Conservation (phyloP, 2,113 vertebrate genomes). For the Pipra filicauda region DNA sequence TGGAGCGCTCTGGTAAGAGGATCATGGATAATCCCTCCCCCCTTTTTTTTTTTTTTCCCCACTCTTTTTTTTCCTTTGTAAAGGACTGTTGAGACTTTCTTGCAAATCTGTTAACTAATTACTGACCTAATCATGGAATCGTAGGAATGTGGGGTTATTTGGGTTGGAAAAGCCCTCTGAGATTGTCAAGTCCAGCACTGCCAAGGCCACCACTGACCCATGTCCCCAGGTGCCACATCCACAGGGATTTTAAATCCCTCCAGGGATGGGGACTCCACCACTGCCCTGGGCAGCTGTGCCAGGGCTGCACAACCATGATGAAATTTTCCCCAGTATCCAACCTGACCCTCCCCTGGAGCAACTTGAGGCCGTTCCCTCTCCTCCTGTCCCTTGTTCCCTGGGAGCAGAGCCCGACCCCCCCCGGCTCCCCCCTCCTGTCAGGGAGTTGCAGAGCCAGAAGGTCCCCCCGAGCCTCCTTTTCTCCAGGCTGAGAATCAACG, state of each 20-base stretch:
- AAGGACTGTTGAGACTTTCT: neutral
- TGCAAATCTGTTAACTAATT: neutral
- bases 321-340: neutral
- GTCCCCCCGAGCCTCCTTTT: neutral
- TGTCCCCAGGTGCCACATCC: neutral
- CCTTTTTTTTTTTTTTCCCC: fast-evolving
- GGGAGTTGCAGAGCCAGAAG: neutral
- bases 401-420: neutral
- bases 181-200: neutral
- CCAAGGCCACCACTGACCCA: fast-evolving
- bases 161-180: neutral
- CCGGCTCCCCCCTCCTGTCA: neutral
- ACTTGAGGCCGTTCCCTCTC: neutral
- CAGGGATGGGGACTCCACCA: neutral
- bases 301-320: fast-evolving
- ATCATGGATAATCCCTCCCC: neutral
- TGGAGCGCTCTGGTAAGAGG: constrained; percentile 84
- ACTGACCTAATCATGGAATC: neutral
- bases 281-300: neutral
- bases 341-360: neutral
- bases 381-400: neutral
- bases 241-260: neutral
- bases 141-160: fast-evolving
- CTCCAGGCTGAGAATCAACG: neutral
- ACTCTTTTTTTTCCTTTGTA: neutral